Conservation (phyloP, 2,797 vertebrate genomes). For the Apogon hyalosoma region DNA sequence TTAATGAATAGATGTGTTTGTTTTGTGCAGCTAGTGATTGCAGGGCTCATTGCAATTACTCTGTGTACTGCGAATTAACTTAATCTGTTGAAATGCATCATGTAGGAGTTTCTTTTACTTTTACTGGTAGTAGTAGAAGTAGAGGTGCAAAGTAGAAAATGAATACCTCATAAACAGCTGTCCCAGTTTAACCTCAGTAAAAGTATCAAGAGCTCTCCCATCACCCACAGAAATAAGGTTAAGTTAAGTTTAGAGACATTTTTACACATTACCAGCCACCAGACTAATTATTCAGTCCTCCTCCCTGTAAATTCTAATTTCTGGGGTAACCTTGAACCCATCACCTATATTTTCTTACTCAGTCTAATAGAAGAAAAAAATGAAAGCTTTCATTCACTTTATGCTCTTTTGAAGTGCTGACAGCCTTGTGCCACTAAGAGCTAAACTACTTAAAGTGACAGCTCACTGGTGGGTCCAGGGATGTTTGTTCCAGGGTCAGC, state of each 20-base stretch:
- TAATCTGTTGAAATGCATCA: too few relatives aligned
- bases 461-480: constrained; percentile 28
- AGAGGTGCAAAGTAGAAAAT: too few relatives aligned
- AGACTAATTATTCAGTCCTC: constrained; percentile 5
- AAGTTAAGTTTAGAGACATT: not conserved
- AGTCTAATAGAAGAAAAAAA: not conserved
- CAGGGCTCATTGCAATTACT: too few relatives aligned
- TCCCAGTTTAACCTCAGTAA: too few relatives aligned
- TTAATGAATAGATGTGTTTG: too few relatives aligned
- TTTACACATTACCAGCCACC: not conserved
- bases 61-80: too few relatives aligned
- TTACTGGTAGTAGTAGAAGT: too few relatives aligned
- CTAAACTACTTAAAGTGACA: constrained; percentile 48
- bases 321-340: not conserved
- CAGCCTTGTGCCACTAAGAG: constrained; percentile 29
- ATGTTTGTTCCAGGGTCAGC: constrained; percentile 71
- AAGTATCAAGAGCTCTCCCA: not conserved
- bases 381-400: constrained; percentile 1
- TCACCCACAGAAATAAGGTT: not conserved
- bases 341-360: not conserved
- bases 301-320: not conserved
- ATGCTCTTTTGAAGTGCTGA: constrained; percentile 26
- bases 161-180: too few relatives aligned
- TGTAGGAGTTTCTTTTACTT: too few relatives aligned
- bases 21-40: too few relatives aligned